Percentiles rank a stretch among this genome's conserved stretches.
Conservation (phyloP, 1,140 invertebrate species). For the Drosophila pallidifrons region DNA sequence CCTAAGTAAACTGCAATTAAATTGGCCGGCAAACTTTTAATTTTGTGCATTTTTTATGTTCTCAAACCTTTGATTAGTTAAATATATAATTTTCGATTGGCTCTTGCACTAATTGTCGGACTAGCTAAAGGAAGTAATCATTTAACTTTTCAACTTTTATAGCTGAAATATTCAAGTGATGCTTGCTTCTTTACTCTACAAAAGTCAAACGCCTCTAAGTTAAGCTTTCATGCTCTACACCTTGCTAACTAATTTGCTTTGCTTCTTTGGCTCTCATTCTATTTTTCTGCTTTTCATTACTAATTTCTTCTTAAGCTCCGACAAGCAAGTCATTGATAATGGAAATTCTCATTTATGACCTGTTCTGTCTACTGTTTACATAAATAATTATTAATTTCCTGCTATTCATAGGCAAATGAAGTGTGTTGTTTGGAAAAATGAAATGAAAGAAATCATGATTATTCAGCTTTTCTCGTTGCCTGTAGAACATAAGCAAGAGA, state of each 20-base stretch:
- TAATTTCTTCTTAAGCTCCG: neutral
- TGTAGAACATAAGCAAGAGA: neutral
- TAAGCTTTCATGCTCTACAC: neutral
- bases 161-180: neutral
- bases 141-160: neutral
- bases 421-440: constrained; percentile 1
- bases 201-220: neutral
- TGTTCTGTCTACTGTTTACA: constrained; percentile 22
- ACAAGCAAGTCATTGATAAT: constrained; percentile 27
- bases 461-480: constrained; percentile 23
- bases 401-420: constrained; percentile 33
- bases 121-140: neutral
- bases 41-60: constrained; percentile 30
- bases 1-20: constrained; percentile 29
- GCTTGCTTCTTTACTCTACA: neutral
- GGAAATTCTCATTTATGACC: neutral
- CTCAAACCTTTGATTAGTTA: neutral
- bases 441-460: constrained; percentile 40
- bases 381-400: constrained; percentile 44
- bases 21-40: constrained; percentile 38
- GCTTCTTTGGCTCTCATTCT: neutral
- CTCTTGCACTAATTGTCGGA: too few species aligned
- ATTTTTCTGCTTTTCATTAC: neutral
- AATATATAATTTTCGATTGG: neutral
- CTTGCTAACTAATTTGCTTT: neutral